Percentiles rank a stretch among this genome's conserved stretches.
Evolutionary conservation across 2,797 vertebrate species (phyloP).

Genomic region (Pagetopsis macropterus): DNA sequence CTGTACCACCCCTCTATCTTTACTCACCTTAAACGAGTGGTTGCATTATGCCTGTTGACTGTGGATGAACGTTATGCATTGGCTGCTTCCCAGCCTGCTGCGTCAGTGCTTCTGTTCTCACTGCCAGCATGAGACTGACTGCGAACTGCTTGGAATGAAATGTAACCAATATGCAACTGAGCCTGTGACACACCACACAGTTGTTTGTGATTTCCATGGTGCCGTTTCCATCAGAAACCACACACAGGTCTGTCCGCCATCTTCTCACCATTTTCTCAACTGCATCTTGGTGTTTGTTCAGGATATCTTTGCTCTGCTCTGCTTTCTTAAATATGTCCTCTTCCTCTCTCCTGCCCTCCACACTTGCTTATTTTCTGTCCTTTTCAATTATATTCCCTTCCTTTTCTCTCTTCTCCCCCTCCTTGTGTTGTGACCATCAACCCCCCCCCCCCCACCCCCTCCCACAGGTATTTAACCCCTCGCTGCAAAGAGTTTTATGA

Average conservation of each 20-base stretch:
- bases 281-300: slow-evolving; percentile 87
- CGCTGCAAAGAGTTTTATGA: slow-evolving; percentile 99
- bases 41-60: slow-evolving; percentile 52
- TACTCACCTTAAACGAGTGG: slow-evolving; percentile 25
- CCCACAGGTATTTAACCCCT: slow-evolving; percentile 99
- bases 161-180: slow-evolving; percentile 69
- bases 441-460: slow-evolving; percentile 73
- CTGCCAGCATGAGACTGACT: slow-evolving; percentile 73
- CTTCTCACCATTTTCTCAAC: slow-evolving; percentile 78
- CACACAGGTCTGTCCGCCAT: slow-evolving; percentile 80
- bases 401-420: slow-evolving; percentile 84
- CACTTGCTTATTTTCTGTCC: slow-evolving; percentile 66
- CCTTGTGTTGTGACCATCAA: slow-evolving; percentile 90
- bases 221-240: slow-evolving; percentile 65
- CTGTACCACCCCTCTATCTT: neutral
- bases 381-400: slow-evolving; percentile 71
- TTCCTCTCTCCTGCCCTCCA: slow-evolving; percentile 78
- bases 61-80: slow-evolving; percentile 54
- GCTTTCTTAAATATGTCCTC: slow-evolving; percentile 89
- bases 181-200: slow-evolving; percentile 57
- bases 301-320: slow-evolving; percentile 91
- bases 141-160: slow-evolving; percentile 69
- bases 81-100: slow-evolving; percentile 51
- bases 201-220: slow-evolving; percentile 68
- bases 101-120: slow-evolving; percentile 56